Percentiles rank a stretch among this genome's conserved stretches.
These are phyloP conservation scores for Numenius arquata DNA, from an alignment of 2,113 vertebrate genomes.

Conservation along the genomic window DNA sequence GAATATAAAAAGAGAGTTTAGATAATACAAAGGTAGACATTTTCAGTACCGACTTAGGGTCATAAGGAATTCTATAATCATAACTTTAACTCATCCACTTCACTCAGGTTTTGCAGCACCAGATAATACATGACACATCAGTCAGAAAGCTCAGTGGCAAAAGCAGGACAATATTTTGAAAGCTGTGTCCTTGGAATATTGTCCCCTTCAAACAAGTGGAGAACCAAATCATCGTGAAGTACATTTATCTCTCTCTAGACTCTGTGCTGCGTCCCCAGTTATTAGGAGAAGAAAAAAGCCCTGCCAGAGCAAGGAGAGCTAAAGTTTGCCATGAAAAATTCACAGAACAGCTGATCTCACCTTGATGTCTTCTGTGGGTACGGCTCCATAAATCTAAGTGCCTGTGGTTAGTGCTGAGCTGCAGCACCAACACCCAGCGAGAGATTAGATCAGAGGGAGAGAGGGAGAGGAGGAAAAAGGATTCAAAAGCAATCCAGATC, in stretches of 20 bases:
- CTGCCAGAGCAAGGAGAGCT: background rate
- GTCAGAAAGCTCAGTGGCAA: background rate
- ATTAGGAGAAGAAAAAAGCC: background rate
- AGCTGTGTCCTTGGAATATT: slow-evolving; percentile 13
- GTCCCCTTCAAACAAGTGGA: background rate
- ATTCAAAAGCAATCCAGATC: background rate
- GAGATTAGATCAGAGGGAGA: background rate
- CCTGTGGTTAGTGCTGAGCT: background rate
- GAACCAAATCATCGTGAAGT: background rate
- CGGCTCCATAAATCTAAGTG: background rate
- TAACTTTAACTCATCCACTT: background rate
- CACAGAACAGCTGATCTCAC: background rate
- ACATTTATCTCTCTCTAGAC: background rate
- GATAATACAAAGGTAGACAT: background rate
- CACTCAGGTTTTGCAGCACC: background rate
- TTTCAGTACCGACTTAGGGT: background rate
- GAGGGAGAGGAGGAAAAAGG: background rate
- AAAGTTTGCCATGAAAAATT: background rate
- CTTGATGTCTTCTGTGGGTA: background rate
- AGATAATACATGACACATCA: background rate
- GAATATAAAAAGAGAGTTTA: background rate
- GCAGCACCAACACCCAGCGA: rapidly evolving
- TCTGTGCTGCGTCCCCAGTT: background rate
- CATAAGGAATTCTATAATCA: background rate
- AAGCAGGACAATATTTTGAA: background rate